Base-by-base conservation (phyloP, 2,797 vertebrate species). In the Cottoperca gobio region DNA sequence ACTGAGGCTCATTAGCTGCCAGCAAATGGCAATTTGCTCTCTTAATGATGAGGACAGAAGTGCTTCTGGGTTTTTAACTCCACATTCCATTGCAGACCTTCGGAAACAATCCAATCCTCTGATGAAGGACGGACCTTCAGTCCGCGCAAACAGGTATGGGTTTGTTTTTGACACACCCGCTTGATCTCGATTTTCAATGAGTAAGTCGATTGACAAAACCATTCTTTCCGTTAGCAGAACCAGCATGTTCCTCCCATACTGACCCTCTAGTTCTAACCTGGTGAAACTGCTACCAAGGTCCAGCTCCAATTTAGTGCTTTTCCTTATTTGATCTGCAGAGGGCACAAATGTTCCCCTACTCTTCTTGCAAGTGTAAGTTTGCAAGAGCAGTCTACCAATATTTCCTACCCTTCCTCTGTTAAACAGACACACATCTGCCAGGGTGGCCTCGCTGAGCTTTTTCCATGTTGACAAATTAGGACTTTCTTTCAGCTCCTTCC, bases 361-460 rank as follows among this genome's bases (percentile, higher is more conserved):
- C 70, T 88, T 92, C 73, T 84, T 91, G 60, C 59, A 70, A 65
- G 63, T 73, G 53, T 93, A 94, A 0, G 88, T 92, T 70, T 92
- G 55, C 64, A 93, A 77, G 39, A 91, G 86, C 85, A 94, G 86
- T 45, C 93, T 78, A 1, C 91, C 93, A 40, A 93, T 92, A 70
- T 94, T 93, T 43, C 92, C 93, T 0, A 92, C 88, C 23, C 93
- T 82, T 35, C 89, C 89, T 77, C 91, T 90, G 83, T 94, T 94
- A 65, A 94, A 94, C 60, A 94, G 85, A 85, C 89, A 93, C 13
- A 94, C 86, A 37, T 94, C 90, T 53, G 93, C 90, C 17, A 94
- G 79, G 6, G 90, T 93, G 35, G 91, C 91, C 72, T 94, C 93
- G 0, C 90, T 87, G 24, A 94, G 91, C 67, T 93, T 94, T 58